Evolutionary conservation across 2,888 invertebrate species (phyloP).

Genomic region (Leptinotarsa rubiginosa): DNA sequence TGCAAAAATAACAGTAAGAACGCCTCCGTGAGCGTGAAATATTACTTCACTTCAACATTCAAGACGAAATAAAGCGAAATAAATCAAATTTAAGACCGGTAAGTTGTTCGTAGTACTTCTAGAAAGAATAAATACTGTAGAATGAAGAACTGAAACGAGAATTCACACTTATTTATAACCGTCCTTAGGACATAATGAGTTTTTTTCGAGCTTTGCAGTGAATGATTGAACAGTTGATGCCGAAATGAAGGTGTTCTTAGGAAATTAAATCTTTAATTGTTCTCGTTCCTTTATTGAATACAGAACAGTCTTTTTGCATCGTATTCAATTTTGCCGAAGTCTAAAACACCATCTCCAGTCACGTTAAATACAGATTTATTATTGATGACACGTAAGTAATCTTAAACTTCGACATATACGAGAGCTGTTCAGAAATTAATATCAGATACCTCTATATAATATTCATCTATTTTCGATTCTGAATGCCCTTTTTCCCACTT

Average conservation of each 20-base stretch:
- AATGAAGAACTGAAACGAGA: slow-evolving; percentile 13
- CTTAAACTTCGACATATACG: too few relatives aligned
- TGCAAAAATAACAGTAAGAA: not conserved
- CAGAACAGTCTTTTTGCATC: not conserved
- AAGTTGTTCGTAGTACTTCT: slow-evolving; percentile 7
- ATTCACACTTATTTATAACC: slow-evolving; percentile 10
- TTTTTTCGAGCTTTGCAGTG: not conserved
- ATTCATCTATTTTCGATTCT: too few relatives aligned
- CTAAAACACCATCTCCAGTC: too few relatives aligned
- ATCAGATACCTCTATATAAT: too few relatives aligned
- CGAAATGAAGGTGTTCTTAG: not conserved
- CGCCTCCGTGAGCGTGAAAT: slow-evolving; percentile 1
- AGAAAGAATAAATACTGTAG: slow-evolving; percentile 12
- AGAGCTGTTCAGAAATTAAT: too few relatives aligned
- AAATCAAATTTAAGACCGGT: slow-evolving; percentile 12
- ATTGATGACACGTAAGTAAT: too few relatives aligned
- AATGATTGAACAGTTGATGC: slow-evolving; percentile 7
- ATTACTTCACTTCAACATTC: slow-evolving; percentile 1
- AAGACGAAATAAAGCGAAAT: not conserved
- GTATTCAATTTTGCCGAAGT: too few relatives aligned
- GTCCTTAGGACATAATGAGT: not conserved
- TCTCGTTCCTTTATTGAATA: not conserved
- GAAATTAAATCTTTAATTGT: not conserved
- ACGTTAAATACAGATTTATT: too few relatives aligned
- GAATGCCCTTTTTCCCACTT: too few relatives aligned